These are phyloP conservation scores for Ypsolopha scabrella DNA, from an alignment of 2,888 invertebrate genomes.

Conservation along the genomic window DNA sequence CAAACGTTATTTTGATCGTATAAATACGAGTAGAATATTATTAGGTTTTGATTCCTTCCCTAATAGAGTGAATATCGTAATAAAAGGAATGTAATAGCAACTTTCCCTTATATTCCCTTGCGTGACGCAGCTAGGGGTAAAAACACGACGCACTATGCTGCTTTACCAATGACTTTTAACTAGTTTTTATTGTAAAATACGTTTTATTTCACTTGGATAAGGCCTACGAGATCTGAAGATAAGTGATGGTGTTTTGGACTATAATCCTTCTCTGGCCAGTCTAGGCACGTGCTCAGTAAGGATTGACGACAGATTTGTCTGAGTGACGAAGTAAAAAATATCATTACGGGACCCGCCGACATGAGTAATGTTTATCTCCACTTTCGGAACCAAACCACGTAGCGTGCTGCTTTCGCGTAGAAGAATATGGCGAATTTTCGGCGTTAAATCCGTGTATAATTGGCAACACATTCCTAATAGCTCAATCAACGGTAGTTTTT, in stretches of 20 bases:
- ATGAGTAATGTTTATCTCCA: neutral
- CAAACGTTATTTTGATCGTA: neutral
- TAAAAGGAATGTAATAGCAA: slow-evolving; percentile 43
- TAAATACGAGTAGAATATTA: neutral
- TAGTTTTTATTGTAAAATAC: neutral
- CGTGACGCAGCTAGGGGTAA: neutral
- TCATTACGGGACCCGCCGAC: neutral
- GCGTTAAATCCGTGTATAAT: too few species aligned
- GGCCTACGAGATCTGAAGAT: neutral
- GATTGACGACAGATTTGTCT: slow-evolving; percentile 39
- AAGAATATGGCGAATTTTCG: too few species aligned
- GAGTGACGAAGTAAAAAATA: neutral
- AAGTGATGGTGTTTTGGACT: neutral
- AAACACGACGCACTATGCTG: neutral
- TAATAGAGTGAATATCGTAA: slow-evolving; percentile 44
- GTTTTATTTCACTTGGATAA: neutral
- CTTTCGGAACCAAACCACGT: too few species aligned
- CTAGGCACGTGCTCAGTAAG: slow-evolving; percentile 31
- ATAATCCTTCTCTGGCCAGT: slow-evolving; percentile 36
- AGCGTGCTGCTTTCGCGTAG: too few species aligned
- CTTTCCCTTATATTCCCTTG: slow-evolving; percentile 12
- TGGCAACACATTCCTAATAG: too few species aligned
- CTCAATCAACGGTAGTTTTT: too few species aligned
- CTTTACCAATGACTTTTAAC: too few species aligned
- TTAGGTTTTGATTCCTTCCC: slow-evolving; percentile 9